These are phyloP conservation scores for Hydrochoerus hydrochaeris DNA, from an alignment of 2,113 vertebrate genomes.

Conservation along the genomic window DNA sequence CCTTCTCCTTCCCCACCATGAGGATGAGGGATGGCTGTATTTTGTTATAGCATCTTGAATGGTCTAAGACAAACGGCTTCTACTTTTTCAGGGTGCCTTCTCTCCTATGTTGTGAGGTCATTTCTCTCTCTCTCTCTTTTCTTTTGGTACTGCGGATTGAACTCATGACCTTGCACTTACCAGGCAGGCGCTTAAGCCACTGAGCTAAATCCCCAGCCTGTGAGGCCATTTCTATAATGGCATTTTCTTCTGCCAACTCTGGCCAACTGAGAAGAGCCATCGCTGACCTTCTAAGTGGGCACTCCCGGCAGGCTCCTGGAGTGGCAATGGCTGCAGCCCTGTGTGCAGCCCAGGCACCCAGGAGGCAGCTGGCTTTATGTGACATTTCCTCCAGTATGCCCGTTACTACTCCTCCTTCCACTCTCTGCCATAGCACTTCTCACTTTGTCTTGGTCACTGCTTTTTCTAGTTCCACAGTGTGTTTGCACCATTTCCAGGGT, in stretches of 20 bases:
- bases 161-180: too few relatives aligned
- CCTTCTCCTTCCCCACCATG: neutral
- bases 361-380: neutral
- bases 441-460: neutral
- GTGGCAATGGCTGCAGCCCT: neutral
- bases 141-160: too few relatives aligned
- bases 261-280: neutral
- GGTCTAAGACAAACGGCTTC: neutral
- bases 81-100: neutral
- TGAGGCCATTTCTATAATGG: neutral
- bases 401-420: neutral
- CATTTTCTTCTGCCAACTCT: neutral
- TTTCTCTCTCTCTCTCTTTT: too few relatives aligned
- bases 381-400: neutral
- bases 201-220: too few relatives aligned
- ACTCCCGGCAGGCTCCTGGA: neutral
- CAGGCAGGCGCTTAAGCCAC: too few relatives aligned
- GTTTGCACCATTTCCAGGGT: neutral
- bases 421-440: neutral
- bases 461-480: neutral
- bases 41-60: neutral
- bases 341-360: neutral
- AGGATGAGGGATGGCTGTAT: neutral
- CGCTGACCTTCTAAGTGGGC: neutral
- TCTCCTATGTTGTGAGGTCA: neutral